Conservation (phyloP, 2,888 invertebrate genomes). For the Caenorhabditis wallacei region DNA sequence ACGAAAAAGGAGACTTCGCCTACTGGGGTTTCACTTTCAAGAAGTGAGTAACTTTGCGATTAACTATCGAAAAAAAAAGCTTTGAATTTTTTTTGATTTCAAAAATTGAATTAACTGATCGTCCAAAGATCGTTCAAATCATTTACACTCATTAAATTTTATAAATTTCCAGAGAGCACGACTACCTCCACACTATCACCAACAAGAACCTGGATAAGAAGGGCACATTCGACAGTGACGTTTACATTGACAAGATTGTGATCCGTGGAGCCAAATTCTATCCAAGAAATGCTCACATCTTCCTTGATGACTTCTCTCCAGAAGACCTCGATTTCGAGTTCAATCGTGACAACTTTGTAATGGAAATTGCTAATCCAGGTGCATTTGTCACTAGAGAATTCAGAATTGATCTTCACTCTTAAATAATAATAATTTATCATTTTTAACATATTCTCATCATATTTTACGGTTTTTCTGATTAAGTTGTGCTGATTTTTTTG, state of each 20-base stretch:
- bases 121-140: too few species aligned
- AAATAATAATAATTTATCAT: neutral
- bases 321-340: slow-evolving; percentile 75
- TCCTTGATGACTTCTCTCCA: slow-evolving; percentile 78
- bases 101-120: too few species aligned
- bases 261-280: slow-evolving; percentile 84
- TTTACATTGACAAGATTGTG: slow-evolving; percentile 85
- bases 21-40: slow-evolving; percentile 82
- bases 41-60: slow-evolving; percentile 19
- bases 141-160: too few species aligned
- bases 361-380: slow-evolving; percentile 84
- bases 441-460: slow-evolving; percentile 32
- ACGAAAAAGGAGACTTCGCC: slow-evolving; percentile 85
- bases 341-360: slow-evolving; percentile 75
- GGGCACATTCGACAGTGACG: slow-evolving; percentile 83
- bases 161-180: slow-evolving; percentile 76
- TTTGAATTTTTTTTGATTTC: too few species aligned
- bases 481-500: slow-evolving; percentile 1
- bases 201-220: slow-evolving; percentile 80
- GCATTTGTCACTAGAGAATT: slow-evolving; percentile 84
- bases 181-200: slow-evolving; percentile 81
- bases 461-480: slow-evolving; percentile 38
- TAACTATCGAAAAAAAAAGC: neutral
- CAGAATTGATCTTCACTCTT: slow-evolving; percentile 77
- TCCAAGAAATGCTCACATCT: slow-evolving; percentile 83